Percentiles rank a stretch among this genome's conserved stretches.
phyloP scores from a whole-genome alignment of 2,888 invertebrate genomes.

The Uropetala carovei region DNA sequence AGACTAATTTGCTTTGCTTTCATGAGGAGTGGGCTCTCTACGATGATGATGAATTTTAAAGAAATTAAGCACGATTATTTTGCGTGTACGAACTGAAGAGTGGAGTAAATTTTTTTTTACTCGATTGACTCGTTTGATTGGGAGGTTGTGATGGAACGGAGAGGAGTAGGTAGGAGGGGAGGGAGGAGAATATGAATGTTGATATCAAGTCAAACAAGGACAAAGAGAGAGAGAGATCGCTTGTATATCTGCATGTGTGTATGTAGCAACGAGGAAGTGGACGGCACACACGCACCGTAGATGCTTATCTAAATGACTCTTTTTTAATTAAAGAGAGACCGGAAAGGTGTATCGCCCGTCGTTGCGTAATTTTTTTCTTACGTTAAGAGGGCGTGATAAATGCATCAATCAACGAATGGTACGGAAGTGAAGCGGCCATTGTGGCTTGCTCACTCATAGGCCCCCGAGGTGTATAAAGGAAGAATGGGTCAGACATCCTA shows the following conservation, averaged over 20 bases:
- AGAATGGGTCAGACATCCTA: neutral
- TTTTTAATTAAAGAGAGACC: neutral
- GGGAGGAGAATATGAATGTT: neutral
- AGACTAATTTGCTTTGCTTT: too few relatives aligned
- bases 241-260: neutral
- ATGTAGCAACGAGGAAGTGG: constrained; percentile 1
- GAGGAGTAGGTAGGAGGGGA: neutral
- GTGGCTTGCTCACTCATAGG: neutral
- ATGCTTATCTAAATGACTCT: constrained; percentile 2
- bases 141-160: too few relatives aligned
- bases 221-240: neutral
- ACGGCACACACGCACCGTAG: neutral
- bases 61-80: too few relatives aligned
- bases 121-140: too few relatives aligned
- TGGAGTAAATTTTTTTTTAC: too few relatives aligned
- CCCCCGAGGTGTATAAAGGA: neutral
- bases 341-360: neutral
- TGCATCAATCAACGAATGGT: neutral
- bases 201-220: neutral
- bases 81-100: too few relatives aligned
- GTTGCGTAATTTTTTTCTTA: neutral
- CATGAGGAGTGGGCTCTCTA: too few relatives aligned
- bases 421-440: neutral
- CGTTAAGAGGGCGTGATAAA: neutral
- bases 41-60: too few relatives aligned